Evolutionary conservation across 2,113 vertebrate genomes (phyloP).

Genomic region (Malurus alboscapulatus): DNA sequence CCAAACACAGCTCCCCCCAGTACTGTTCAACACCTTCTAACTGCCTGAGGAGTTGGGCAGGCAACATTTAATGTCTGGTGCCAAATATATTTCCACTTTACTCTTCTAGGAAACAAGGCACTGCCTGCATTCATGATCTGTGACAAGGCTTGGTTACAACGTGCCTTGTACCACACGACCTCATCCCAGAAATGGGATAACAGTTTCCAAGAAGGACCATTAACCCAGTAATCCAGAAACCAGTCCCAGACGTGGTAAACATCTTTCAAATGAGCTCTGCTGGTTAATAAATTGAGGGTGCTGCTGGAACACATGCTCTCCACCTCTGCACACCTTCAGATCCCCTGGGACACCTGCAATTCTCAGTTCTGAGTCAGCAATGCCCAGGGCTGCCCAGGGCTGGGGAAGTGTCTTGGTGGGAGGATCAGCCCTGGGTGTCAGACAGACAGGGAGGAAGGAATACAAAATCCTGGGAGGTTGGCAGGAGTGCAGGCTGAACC

Average conservation of each 20-base stretch:
- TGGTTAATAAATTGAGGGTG: not conserved
- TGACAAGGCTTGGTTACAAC: not conserved
- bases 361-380: not conserved
- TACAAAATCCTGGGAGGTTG: not conserved
- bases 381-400: not conserved
- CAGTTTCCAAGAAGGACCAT: not conserved
- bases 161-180: not conserved
- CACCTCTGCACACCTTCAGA: not conserved
- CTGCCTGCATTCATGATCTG: not conserved
- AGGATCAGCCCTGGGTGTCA: not conserved
- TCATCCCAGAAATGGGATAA: not conserved
- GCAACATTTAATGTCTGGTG: not conserved
- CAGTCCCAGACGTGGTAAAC: not conserved
- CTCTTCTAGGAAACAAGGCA: not conserved
- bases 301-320: not conserved
- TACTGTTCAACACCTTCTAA: not conserved
- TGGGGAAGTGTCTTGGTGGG: not conserved
- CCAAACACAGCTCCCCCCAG: not conserved
- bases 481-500: conserved; percentile 32
- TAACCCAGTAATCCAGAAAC: not conserved
- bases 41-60: not conserved
- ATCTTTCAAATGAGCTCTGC: not conserved
- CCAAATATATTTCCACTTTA: not conserved
- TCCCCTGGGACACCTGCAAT: not conserved
- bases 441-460: not conserved